Base-by-base conservation (phyloP, 2,113 vertebrate species). In the Symphodus melops region DNA sequence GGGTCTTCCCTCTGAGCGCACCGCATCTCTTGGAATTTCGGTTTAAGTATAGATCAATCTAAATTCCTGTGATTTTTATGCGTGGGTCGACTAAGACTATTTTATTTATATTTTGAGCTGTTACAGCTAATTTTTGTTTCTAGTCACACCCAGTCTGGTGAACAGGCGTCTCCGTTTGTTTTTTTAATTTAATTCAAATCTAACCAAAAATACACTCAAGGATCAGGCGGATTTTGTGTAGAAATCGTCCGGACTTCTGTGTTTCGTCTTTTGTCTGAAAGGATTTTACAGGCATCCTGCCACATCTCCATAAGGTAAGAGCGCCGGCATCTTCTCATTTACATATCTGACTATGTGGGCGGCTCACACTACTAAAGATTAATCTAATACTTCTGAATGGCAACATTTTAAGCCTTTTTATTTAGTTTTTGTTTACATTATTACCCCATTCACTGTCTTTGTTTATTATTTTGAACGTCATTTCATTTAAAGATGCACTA, bases 261-360 rank as follows among this genome's bases (percentile, higher is more conserved):
- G 41, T 5, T 17, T n/a, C 64, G n/a, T 21, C 20, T 57, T 48
- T 23, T 20, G 8, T 14, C 17, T 59, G 46, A 61, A 73, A 64
- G 91, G 87, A 89, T 77, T 84, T 77, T 64, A 60, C 28, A 23
- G 56, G 16, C 67, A 20, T 58, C 78, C 65, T 67, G 61, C 66
- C 66, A 21, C 68, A 55, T 76, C 74, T 46, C 46, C 21, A 23
- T 1, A 65, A 90, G 91, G 90, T 91, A 88, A 89, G 87, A 71
- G 17, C 16, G 16, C 75, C 78, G 82, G 75, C 44, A 46, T 60
- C 36, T 64, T 52, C 10, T 83, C 23, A 56, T 23, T 33, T 14
- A 61, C 46, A 33, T 33, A 11, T 20, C 19, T 51, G 46, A 19
- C 48, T 51, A n/a, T 51, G 48, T 51, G 48, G 60, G 68, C 25